Conservation (phyloP, 2,797 vertebrate species). For the Myripristis murdjan region DNA sequence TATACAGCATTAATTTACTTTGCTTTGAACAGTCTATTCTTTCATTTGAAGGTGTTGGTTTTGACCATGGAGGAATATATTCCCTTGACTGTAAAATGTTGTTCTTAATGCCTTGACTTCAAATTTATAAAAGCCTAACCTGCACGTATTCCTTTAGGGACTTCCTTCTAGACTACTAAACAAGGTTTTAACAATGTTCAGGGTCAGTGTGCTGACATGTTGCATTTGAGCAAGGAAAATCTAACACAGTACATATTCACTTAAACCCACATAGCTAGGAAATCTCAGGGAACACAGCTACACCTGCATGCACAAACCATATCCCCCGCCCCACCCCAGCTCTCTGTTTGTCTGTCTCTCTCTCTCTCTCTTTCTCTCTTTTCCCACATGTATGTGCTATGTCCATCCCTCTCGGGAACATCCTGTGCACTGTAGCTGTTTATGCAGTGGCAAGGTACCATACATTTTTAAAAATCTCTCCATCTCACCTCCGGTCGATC, state of each 20-base stretch:
- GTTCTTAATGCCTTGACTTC: too few species aligned
- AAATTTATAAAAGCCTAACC: too few species aligned
- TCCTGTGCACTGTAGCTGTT: constrained; percentile 26
- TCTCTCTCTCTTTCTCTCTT: background rate
- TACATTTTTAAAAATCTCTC: constrained; percentile 61
- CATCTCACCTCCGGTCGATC: constrained; percentile 68
- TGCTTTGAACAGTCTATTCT: background rate
- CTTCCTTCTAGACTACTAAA: background rate
- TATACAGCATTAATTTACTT: constrained; percentile 1
- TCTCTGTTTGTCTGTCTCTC: background rate
- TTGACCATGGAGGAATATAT: background rate
- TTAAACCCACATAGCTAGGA: too few species aligned
- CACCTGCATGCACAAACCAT: background rate
- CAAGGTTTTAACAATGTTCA: background rate
- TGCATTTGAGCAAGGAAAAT: background rate
- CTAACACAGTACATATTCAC: background rate
- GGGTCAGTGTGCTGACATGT: background rate
- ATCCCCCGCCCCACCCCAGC: background rate
- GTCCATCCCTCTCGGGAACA: constrained; percentile 9
- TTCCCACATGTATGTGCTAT: background rate
- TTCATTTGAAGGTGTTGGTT: background rate
- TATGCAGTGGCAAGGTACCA: constrained; percentile 27
- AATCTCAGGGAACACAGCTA: background rate
- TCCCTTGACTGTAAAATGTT: background rate
- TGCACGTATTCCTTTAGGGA: too few species aligned